These are phyloP conservation scores for Pangasius larnaudii DNA, from an alignment of 2,797 vertebrate species.

Conservation along the genomic window DNA sequence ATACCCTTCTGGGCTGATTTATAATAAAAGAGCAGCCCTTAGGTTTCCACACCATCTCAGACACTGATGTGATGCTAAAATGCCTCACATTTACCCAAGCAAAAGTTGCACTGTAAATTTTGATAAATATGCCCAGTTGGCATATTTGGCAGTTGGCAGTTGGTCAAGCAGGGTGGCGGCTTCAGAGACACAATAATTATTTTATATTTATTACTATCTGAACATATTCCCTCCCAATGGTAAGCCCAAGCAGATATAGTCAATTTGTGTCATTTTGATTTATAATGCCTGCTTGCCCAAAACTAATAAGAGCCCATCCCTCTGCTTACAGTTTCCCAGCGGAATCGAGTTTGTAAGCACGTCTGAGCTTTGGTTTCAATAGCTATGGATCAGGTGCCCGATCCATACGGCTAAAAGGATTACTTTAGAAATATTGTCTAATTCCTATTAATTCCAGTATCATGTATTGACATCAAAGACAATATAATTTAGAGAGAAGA, in stretches of 20 bases:
- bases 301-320: slow-evolving; percentile 69
- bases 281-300: slow-evolving; percentile 65
- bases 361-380: slow-evolving; percentile 57
- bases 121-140: slow-evolving; percentile 60
- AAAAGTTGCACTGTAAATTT: slow-evolving; percentile 53
- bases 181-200: slow-evolving; percentile 63
- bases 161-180: slow-evolving; percentile 46
- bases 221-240: slow-evolving; percentile 65
- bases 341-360: slow-evolving; percentile 34
- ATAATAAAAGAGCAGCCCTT: background rate
- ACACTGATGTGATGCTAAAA: slow-evolving; percentile 41
- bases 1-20: slow-evolving; percentile 12
- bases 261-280: slow-evolving; percentile 69
- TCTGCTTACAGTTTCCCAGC: slow-evolving; percentile 66
- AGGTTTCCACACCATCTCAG: background rate
- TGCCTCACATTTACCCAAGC: slow-evolving; percentile 45
- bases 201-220: slow-evolving; percentile 67
- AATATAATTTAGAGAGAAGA: slow-evolving; percentile 21
- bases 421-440: slow-evolving; percentile 51
- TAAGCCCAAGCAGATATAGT: slow-evolving; percentile 67
- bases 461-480: slow-evolving; percentile 51
- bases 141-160: slow-evolving; percentile 60
- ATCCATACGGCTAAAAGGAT: slow-evolving; percentile 58
- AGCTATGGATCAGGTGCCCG: slow-evolving; percentile 58
- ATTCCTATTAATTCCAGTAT: slow-evolving; percentile 51